These are phyloP conservation scores for Pogonognathellus flavescens DNA, from an alignment of 1,140 invertebrate species.

Conservation along the genomic window DNA sequence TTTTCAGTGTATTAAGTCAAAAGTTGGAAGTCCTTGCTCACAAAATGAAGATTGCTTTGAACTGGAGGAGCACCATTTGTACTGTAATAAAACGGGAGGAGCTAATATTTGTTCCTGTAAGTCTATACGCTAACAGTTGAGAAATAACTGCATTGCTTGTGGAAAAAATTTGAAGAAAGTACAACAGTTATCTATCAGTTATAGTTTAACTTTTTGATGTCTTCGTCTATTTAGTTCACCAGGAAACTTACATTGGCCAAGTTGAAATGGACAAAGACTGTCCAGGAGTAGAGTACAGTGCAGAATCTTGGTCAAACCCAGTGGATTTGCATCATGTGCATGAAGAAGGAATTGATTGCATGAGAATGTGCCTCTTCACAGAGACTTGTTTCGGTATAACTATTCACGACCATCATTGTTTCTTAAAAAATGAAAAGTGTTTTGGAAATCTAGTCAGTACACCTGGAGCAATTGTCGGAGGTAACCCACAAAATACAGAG, in stretches of 20 bases:
- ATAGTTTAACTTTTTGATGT: no score
- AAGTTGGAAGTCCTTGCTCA: constrained; percentile 52
- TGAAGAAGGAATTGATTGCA: constrained; percentile 58
- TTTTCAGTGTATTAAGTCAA: constrained; percentile 63
- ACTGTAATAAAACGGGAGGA: constrained; percentile 59
- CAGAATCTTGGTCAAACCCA: constrained; percentile 57
- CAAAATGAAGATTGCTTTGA: constrained; percentile 53
- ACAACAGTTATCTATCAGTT: no score
- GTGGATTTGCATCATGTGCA: constrained; percentile 35
- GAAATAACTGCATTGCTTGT: no score
- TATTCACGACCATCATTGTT: constrained; percentile 51
- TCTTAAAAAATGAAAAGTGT: constrained; percentile 63
- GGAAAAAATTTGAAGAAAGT: no score
- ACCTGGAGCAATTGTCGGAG: constrained; percentile 52
- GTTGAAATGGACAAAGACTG: constrained; percentile 55
- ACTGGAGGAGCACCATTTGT: constrained; percentile 56
- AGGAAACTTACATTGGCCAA: constrained; percentile 56
- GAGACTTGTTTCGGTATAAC: constrained; percentile 63
- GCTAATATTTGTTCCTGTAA: constrained; percentile 62
- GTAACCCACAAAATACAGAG: constrained; percentile 52
- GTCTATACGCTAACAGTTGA: no score
- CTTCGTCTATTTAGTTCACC: constrained; percentile 45
- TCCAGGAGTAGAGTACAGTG: constrained; percentile 57
- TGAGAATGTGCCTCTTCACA: constrained; percentile 59
- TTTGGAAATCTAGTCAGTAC: constrained; percentile 54